Evolutionary conservation across 1,140 invertebrate species (phyloP), one percentile per base, ranked within the genome.

Genomic region (Drosophila ananassae): DNA sequence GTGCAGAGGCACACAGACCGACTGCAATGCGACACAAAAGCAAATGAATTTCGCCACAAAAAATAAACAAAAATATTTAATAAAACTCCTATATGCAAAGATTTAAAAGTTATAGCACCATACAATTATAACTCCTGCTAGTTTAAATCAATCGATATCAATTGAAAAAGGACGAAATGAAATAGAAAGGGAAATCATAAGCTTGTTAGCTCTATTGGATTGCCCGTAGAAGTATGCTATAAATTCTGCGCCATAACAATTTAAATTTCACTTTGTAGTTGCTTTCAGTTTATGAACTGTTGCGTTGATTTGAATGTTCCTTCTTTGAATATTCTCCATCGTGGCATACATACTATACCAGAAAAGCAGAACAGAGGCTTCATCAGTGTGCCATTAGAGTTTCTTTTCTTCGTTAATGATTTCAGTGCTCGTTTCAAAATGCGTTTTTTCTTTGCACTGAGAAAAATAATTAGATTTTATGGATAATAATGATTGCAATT

Each of bases 351-450:
- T n/a, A 61, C 8, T 17, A 17, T 0, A 17, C 17, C 17, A 17
- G 17, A 1, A 1, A 17, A 17, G 17, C 30, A 47, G 39, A 41
- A 71, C 32, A 39, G 37, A 37, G n/a, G 30, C 47, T 34, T 71
- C 54, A 55, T 56, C 66, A 69, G 52, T 25, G 63, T 21, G 32
- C 67, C 64, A 69, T 69, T 69, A 57, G 67, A 57, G 67, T 50
- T 68, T 48, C 41, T 50, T 69, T 69, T 69, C 66, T 68, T 69
- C 67, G 58, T 73, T 73, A 73, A 73, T 73, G 69, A 55, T 73
- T 73, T 24, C 34, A 69, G 62, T 22, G 28, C 50, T 24, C 32
- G 63, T 46, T 63, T 51, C n/a, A 30, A n/a, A 30, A n/a, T 30
- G 17, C 22, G 32, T 46, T 24, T 28, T 22, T 25, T 22, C 24